These are phyloP conservation scores for Atta cephalotes DNA, from an alignment of 1,140 invertebrate genomes.

Conservation along the genomic window DNA sequence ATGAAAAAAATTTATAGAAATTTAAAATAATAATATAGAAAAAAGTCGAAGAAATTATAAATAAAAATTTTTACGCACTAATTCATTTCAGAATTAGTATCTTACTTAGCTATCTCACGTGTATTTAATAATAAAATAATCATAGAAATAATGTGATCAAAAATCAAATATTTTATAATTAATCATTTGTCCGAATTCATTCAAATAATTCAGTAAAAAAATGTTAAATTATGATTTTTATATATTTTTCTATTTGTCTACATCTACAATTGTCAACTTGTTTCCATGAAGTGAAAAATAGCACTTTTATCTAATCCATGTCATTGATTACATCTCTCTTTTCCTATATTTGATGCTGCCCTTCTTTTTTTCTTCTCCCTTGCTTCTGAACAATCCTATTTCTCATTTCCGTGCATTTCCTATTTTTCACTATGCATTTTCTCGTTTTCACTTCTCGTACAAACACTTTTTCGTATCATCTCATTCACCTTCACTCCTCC, in stretches of 20 bases:
- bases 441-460: background rate
- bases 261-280: background rate
- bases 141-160: background rate
- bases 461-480: background rate
- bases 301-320: constrained; percentile 37
- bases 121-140: background rate
- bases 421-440: constrained; percentile 51
- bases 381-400: background rate
- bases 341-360: background rate
- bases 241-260: background rate
- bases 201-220: background rate
- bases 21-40: constrained; percentile 9
- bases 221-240: background rate
- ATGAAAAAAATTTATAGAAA: background rate
- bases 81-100: background rate
- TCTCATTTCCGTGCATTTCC: background rate
- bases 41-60: background rate
- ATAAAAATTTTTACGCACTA: background rate
- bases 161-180: background rate
- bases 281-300: constrained; percentile 34
- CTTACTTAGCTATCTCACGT: background rate
- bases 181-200: background rate
- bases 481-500: background rate
- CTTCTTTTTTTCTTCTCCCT: background rate
- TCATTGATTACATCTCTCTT: constrained; percentile 21